These are phyloP conservation scores for Cheilosia vulpina DNA, from an alignment of 2,888 invertebrate genomes.

Conservation along the genomic window DNA sequence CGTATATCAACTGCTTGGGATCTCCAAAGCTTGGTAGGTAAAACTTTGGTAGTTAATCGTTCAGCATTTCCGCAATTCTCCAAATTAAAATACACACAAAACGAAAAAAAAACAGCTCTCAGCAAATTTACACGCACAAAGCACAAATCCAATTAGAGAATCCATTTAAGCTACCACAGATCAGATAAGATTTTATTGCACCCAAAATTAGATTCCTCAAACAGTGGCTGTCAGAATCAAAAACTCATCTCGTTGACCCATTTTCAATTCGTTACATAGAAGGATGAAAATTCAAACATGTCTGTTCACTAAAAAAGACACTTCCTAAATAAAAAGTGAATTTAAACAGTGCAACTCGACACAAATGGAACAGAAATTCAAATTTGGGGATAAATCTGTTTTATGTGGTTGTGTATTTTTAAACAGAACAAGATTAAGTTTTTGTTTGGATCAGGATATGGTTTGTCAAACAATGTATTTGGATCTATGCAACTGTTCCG, in stretches of 20 bases:
- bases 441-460: slow-evolving; percentile 18
- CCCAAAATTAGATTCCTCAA: slow-evolving; percentile 28
- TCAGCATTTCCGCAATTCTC: slow-evolving; percentile 41
- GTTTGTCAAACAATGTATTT: neutral
- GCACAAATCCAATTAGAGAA: slow-evolving; percentile 56
- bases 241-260: slow-evolving; percentile 41
- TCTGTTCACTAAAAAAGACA: neutral
- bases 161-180: slow-evolving; percentile 32
- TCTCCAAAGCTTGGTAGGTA: no score
- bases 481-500: slow-evolving; percentile 43
- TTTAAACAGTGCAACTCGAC: slow-evolving; percentile 16
- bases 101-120: slow-evolving; percentile 8
- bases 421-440: no score
- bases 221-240: slow-evolving; percentile 12
- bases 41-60: neutral
- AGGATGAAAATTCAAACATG: neutral
- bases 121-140: slow-evolving; percentile 25
- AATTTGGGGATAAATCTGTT: neutral
- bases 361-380: slow-evolving; percentile 20
- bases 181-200: slow-evolving; percentile 66
- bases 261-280: slow-evolving; percentile 43
- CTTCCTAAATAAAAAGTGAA: slow-evolving; percentile 44
- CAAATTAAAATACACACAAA: slow-evolving; percentile 4
- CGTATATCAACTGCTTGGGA: no score
- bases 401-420: neutral